Evolutionary conservation across 2,888 invertebrate species (phyloP).

Genomic region (Calameuta pallipes): DNA sequence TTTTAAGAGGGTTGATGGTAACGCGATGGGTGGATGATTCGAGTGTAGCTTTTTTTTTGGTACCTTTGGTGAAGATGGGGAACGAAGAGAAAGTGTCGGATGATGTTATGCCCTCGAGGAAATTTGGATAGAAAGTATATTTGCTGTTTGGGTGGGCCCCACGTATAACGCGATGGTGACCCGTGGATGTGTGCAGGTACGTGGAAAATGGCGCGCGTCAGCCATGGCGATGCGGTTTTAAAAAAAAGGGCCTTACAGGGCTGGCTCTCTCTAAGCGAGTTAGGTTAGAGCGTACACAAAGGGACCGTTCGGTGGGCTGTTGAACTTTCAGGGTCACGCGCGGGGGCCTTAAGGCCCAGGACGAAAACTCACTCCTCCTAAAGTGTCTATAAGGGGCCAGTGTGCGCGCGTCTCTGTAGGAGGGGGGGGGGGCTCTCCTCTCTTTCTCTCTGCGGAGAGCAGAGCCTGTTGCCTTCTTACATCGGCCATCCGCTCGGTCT

Average conservation of each 20-base stretch:
- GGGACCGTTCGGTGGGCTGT: conserved; percentile 43
- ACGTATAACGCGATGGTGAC: neutral
- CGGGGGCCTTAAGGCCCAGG: conserved; percentile 18
- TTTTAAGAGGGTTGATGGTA: neutral
- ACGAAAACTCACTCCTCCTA: conserved; percentile 12
- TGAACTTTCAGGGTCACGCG: conserved; percentile 27
- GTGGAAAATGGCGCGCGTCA: neutral
- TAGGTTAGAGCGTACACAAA: conserved; percentile 61
- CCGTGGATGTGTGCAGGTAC: neutral
- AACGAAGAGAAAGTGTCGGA: neutral
- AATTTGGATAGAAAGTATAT: neutral
- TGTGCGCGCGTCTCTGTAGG: neutral
- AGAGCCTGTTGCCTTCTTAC: neutral
- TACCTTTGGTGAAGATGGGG: neutral
- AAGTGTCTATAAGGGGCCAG: neutral
- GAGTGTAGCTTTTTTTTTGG: neutral
- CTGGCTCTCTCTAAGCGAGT: conserved; percentile 1
- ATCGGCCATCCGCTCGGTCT: neutral
- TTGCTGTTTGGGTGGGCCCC: neutral
- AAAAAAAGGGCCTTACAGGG: neutral
- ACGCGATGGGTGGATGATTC: neutral
- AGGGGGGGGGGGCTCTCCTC: neutral
- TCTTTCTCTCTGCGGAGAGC: neutral
- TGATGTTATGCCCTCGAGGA: neutral
- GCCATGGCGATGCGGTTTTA: neutral